These are phyloP conservation scores for Resseliella maxima DNA, from an alignment of 2,888 invertebrate genomes.

Conservation along the genomic window DNA sequence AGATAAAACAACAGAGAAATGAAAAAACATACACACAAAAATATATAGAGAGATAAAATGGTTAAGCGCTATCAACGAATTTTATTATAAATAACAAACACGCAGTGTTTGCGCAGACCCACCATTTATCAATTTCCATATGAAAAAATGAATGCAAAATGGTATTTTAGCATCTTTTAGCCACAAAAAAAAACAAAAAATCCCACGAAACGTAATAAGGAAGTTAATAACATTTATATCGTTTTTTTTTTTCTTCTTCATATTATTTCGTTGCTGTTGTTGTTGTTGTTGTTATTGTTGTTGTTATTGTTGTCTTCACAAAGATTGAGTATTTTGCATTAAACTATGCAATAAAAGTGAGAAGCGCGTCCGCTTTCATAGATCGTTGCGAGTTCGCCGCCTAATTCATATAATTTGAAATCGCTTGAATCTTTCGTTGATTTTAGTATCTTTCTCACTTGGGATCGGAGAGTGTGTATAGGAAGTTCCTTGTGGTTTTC, in stretches of 20 bases:
- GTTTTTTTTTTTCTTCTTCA: neutral
- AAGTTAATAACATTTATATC: constrained; percentile 27
- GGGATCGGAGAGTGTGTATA: neutral
- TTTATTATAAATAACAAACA: constrained; percentile 22
- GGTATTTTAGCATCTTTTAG: neutral
- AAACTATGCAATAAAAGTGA: neutral
- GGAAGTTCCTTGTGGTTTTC: constrained; percentile 25
- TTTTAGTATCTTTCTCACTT: neutral
- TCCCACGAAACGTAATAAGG: constrained; percentile 37
- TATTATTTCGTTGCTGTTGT: too few relatives aligned
- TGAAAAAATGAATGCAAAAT: constrained; percentile 2
- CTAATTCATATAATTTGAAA: constrained; percentile 26
- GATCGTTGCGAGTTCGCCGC: neutral
- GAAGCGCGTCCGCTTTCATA: constrained; percentile 6
- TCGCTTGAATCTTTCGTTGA: constrained; percentile 3
- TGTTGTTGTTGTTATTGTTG: too few relatives aligned
- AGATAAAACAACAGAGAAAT: too few relatives aligned
- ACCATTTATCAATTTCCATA: constrained; percentile 25
- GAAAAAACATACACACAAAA: too few relatives aligned
- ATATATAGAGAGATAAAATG: neutral
- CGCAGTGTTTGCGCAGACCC: neutral
- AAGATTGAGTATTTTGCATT: too few relatives aligned
- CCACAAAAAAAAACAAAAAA: neutral
- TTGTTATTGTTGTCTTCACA: too few relatives aligned
- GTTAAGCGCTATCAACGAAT: neutral